These are phyloP conservation scores for Cairina moschata DNA, from an alignment of 2,113 vertebrate species.

Conservation along the genomic window DNA sequence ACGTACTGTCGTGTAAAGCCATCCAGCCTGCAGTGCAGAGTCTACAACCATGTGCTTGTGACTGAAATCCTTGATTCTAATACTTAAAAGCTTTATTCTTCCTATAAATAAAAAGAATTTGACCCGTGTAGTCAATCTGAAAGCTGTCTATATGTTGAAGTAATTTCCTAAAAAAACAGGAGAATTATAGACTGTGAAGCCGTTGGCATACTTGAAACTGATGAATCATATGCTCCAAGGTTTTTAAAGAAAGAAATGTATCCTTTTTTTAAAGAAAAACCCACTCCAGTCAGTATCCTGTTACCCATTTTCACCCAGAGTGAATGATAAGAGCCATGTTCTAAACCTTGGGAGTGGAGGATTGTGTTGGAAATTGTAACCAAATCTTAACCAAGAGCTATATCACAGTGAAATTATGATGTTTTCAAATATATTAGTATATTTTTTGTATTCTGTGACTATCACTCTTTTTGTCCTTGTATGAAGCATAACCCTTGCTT, in stretches of 20 bases:
- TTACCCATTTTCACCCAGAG: neutral
- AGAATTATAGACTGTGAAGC: neutral
- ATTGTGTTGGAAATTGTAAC: neutral
- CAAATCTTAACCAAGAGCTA: neutral
- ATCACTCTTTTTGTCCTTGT: neutral
- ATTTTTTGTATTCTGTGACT: neutral
- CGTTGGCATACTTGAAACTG: neutral
- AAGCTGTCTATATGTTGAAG: neutral
- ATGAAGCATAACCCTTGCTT: neutral
- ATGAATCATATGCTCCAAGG: neutral
- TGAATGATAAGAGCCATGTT: neutral
- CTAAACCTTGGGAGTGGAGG: neutral
- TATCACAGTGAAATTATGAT: neutral
- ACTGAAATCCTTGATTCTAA: neutral
- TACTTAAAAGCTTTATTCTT: neutral
- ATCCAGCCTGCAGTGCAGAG: neutral
- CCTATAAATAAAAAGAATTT: neutral
- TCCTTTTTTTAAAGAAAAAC: neutral
- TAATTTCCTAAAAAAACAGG: neutral
- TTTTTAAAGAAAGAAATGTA: neutral
- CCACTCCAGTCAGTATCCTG: neutral
- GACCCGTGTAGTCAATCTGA: neutral
- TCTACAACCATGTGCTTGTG: accelerated
- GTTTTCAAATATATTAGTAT: neutral
- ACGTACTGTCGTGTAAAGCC: neutral